Evolutionary conservation across 2,113 vertebrate species (phyloP).

Genomic region (Chaetodon trifascialis): DNA sequence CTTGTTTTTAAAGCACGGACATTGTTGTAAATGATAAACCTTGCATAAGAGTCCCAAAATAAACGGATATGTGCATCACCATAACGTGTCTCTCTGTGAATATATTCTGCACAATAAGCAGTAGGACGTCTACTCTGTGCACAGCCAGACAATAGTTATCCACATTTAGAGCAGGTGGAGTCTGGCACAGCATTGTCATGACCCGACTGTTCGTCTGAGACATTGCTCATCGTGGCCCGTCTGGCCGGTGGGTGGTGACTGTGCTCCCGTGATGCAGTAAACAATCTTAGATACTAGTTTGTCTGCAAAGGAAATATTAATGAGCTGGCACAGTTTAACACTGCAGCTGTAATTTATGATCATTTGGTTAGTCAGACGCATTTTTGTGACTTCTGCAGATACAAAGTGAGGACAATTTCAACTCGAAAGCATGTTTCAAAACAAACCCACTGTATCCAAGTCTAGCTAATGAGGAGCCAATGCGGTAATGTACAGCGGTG

Average conservation of each 20-base stretch:
- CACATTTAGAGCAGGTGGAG: slow-evolving; percentile 41
- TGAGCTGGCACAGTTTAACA: neutral
- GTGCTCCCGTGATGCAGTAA: slow-evolving; percentile 1
- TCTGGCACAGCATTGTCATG: slow-evolving; percentile 25
- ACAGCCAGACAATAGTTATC: slow-evolving; percentile 49
- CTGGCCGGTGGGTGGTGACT: slow-evolving; percentile 49
- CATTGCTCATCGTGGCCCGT: slow-evolving; percentile 51
- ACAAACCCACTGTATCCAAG: neutral
- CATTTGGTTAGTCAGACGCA: neutral
- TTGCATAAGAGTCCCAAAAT: neutral
- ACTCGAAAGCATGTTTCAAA: neutral
- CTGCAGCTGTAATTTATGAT: neutral
- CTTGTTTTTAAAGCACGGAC: slow-evolving; percentile 16
- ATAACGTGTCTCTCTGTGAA: neutral
- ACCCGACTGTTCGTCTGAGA: slow-evolving; percentile 40
- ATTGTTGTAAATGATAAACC: neutral
- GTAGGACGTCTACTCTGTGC: slow-evolving; percentile 10
- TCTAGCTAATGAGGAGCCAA: neutral
- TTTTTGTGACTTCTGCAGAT: neutral
- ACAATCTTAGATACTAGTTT: neutral
- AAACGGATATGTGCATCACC: slow-evolving; percentile 2
- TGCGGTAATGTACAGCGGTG: neutral
- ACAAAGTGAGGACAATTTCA: neutral
- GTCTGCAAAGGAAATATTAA: neutral
- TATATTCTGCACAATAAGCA: slow-evolving; percentile 5